Base-by-base conservation (phyloP, 2,797 vertebrate species). In the Acrocephalus scirpaceus region DNA sequence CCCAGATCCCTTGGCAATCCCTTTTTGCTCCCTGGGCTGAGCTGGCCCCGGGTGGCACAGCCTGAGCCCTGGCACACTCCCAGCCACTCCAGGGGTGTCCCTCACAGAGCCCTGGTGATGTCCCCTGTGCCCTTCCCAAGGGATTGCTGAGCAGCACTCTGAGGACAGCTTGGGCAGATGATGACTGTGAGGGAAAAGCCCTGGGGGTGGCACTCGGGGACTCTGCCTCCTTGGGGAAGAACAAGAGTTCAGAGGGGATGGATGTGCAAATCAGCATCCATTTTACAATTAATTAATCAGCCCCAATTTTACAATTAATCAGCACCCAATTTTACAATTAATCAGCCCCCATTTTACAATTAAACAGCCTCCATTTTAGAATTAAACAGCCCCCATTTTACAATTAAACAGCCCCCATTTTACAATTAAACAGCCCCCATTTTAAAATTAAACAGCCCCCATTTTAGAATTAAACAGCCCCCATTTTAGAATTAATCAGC, bases 111-210 rank as follows among this genome's bases (percentile, higher is more conserved):
- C 8, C 32, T 54, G 3, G 1, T 14, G 44, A 5, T 23, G 3
- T 40, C 29, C 44, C 62, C 44, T 15, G 40, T 6, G 66, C 48
- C 13, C 45, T 69, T 30, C 70, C 66, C 56, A 21, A 25, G 54
- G 0, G 1, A 7, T 4, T 1, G 3, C 27, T 44, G 71, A 76
- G 81, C 36, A 70, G 67, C 25, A 1, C 60, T 64, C 40, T 13
- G 74, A 71, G 90, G 50, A 7, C 1, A 10, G 8, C 48, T 70
- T 44, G n/a, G 51, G 65, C 70, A 78, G 69, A 38, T 2, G 45
- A n/a, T 9, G n/a, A 2, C 85, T 81, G 42, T 81, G 65, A 84
- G 34, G 70, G 42, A 38, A 72, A 71, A 70, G 56, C 67, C 67
- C 27, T 13, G 0, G 0, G 40, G 70, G 67, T 74, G 69, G 62